Conservation (phyloP, 1,140 invertebrate species). For the Pseudomyrmex sp. region DNA sequence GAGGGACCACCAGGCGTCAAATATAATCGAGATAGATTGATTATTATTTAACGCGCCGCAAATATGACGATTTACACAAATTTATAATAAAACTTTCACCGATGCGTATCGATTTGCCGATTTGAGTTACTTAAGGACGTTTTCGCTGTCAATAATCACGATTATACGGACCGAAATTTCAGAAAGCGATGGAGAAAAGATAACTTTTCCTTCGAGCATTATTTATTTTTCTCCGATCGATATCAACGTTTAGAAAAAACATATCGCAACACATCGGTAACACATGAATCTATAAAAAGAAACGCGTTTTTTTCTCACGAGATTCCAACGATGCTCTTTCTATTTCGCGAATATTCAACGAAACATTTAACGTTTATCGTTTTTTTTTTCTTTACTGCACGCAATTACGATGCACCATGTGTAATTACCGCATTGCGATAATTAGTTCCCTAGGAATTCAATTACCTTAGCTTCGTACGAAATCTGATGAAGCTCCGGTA, state of each 20-base stretch:
- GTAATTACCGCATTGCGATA: slow-evolving; percentile 28
- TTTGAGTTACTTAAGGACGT: slow-evolving; percentile 6
- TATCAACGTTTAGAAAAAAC: slow-evolving; percentile 73
- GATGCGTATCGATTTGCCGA: background rate
- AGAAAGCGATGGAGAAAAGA: background rate
- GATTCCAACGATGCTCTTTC: background rate
- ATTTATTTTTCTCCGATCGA: slow-evolving; percentile 71
- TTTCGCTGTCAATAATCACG: background rate
- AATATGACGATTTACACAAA: slow-evolving; percentile 38
- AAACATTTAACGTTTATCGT: slow-evolving; percentile 27
- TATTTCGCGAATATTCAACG: background rate
- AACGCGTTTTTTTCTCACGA: background rate
- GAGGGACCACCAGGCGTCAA: slow-evolving; percentile 44
- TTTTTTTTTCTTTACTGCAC: background rate
- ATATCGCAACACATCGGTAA: slow-evolving; percentile 46
- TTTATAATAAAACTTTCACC: slow-evolving; percentile 41
- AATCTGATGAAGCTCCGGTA: slow-evolving; percentile 40
- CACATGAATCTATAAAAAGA: background rate
- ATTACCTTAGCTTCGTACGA: slow-evolving; percentile 36
- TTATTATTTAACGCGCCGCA: slow-evolving; percentile 46
- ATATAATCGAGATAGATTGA: slow-evolving; percentile 58
- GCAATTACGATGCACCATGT: slow-evolving; percentile 26
- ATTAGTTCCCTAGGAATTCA: slow-evolving; percentile 52
- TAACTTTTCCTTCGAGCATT: slow-evolving; percentile 10
- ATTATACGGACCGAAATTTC: background rate